Conservation (phyloP, 2,113 vertebrate genomes). For the Sturnira hondurensis region DNA sequence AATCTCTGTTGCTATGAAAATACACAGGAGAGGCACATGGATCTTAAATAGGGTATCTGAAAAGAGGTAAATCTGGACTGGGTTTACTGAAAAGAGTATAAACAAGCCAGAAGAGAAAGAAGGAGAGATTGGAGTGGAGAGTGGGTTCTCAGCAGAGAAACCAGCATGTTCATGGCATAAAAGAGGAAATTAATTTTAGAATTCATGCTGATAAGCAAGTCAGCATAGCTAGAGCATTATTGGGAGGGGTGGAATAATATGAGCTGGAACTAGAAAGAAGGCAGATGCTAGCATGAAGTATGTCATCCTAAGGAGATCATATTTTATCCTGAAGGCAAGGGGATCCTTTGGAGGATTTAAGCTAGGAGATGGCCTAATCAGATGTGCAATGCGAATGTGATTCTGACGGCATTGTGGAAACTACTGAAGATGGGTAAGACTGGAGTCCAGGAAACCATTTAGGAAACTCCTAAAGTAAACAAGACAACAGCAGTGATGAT, state of each 20-base stretch:
- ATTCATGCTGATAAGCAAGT: neutral
- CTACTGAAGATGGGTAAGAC: neutral
- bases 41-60: neutral
- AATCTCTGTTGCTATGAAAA: neutral
- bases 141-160: neutral
- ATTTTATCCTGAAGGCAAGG: neutral
- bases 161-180: neutral
- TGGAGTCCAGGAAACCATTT: neutral
- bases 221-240: neutral
- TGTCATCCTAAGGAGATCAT: neutral
- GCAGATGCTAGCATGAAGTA: neutral
- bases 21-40: neutral
- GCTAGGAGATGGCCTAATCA: neutral
- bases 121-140: neutral
- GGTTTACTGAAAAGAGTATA: neutral
- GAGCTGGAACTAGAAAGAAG: neutral
- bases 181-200: neutral
- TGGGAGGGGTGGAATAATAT: neutral
- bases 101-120: neutral
- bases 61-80: neutral
- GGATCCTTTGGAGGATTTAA: neutral
- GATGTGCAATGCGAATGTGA: neutral
- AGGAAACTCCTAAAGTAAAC: neutral
- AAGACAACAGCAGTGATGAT: neutral
- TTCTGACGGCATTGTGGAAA: neutral